Evolutionary conservation across 2,113 vertebrate species (phyloP).

Genomic region (Salminus brasiliensis): DNA sequence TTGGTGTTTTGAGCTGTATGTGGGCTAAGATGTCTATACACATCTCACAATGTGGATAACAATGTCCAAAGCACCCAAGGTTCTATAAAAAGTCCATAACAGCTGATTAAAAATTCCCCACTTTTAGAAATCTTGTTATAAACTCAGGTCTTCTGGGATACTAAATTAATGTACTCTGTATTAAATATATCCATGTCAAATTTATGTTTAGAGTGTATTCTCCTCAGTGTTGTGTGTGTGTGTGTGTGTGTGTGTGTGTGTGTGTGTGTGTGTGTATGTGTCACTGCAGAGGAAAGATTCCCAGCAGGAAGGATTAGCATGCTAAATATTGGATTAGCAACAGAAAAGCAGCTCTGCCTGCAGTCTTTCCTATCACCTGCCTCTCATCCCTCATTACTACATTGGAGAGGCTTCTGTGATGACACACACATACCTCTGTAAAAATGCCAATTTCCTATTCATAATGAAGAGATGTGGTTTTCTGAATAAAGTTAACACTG

Average conservation of each 20-base stretch:
- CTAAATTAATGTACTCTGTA: not conserved
- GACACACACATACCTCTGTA: not conserved
- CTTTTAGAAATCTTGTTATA: not conserved
- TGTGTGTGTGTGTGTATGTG: not conserved
- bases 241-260: no score
- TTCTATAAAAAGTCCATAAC: not conserved
- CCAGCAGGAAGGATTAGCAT: constrained; percentile 25
- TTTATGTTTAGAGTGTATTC: not conserved
- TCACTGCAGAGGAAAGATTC: not conserved
- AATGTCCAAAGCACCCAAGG: not conserved
- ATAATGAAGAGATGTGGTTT: not conserved
- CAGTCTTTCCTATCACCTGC: not conserved
- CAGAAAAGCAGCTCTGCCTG: not conserved
- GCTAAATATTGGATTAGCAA: constrained; percentile 27
- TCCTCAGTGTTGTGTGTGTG: not conserved
- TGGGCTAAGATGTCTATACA: not conserved
- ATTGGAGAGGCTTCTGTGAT: not conserved
- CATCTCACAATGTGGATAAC: not conserved
- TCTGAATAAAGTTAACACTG: not conserved
- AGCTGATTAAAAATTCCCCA: not conserved
- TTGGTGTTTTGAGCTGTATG: not conserved
- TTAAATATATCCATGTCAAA: not conserved
- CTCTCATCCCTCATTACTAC: constrained; percentile 6
- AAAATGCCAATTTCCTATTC: not conserved
- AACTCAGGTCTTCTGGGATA: not conserved